phyloP scores from a whole-genome alignment of 2,113 vertebrate genomes.

The Burhinus oedicnemus region DNA sequence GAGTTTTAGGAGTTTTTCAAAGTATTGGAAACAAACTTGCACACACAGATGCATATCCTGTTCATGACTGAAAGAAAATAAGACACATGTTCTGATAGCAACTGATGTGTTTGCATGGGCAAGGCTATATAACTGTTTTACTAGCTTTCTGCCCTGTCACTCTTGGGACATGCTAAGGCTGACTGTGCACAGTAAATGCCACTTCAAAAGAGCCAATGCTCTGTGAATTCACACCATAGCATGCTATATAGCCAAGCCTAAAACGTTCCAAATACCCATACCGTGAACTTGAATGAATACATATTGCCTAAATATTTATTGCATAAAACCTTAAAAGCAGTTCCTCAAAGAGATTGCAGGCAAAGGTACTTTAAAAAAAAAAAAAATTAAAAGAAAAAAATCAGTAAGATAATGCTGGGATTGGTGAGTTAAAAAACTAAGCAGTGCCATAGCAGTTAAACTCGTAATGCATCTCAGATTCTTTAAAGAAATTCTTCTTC shows the following conservation, averaged over 20 bases:
- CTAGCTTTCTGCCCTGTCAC: not conserved
- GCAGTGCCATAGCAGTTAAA: not conserved
- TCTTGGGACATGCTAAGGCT: not conserved
- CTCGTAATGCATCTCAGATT: not conserved
- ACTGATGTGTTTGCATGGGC: not conserved
- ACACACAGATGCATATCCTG: not conserved
- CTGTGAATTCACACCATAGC: not conserved
- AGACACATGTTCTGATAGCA: not conserved
- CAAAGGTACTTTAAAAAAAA: not conserved
- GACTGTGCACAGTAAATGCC: not conserved
- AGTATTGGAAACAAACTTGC: not conserved
- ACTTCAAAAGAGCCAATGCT: not conserved
- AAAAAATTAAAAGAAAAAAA: not conserved
- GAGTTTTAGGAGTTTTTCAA: not conserved
- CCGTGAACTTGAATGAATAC: not conserved
- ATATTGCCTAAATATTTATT: not conserved
- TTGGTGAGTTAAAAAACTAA: not conserved
- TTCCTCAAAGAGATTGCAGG: not conserved
- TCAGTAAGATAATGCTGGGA: not conserved
- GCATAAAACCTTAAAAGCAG: not conserved
- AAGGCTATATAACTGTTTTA: not conserved
- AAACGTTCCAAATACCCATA: not conserved
- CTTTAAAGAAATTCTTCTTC: not conserved
- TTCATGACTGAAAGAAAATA: not conserved
- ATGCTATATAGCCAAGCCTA: not conserved